Conservation (phyloP, 2,113 vertebrate species). For the Pteropus alecto region DNA sequence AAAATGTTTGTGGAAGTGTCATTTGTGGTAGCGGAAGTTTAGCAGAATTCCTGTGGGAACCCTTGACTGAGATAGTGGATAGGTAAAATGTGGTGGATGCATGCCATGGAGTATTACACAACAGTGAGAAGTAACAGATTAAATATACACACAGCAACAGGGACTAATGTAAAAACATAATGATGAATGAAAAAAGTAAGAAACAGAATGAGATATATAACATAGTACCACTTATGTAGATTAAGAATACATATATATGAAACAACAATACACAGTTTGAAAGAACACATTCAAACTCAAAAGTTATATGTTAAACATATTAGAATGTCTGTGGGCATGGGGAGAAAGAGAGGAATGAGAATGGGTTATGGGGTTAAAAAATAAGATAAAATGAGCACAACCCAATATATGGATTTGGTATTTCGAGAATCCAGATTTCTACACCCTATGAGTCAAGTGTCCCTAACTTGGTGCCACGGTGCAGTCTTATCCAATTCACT, state of each 20-base stretch:
- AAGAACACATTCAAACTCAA: conserved; percentile 27
- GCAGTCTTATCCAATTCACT: neutral
- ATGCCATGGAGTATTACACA: neutral
- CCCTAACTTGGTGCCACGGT: neutral
- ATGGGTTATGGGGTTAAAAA: neutral
- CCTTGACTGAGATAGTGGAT: neutral
- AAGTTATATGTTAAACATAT: neutral
- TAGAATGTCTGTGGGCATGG: neutral
- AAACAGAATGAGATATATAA: neutral
- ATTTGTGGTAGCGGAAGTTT: neutral
- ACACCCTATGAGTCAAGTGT: neutral
- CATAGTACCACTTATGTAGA: neutral
- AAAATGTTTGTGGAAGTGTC: neutral
- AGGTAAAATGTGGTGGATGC: neutral
- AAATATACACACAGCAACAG: neutral
- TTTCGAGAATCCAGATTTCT: conserved; percentile 1
- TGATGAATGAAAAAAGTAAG: neutral
- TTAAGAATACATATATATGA: neutral
- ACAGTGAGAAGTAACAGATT: neutral
- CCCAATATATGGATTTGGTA: neutral
- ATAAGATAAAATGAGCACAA: neutral
- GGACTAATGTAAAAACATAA: neutral
- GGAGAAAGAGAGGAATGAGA: neutral
- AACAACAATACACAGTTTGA: conserved; percentile 29
- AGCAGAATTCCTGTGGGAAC: neutral